Percentiles rank a stretch among this genome's conserved stretches.
Evolutionary conservation across 2,797 vertebrate genomes (phyloP).

Genomic region (Ambastaia sidthimunki): DNA sequence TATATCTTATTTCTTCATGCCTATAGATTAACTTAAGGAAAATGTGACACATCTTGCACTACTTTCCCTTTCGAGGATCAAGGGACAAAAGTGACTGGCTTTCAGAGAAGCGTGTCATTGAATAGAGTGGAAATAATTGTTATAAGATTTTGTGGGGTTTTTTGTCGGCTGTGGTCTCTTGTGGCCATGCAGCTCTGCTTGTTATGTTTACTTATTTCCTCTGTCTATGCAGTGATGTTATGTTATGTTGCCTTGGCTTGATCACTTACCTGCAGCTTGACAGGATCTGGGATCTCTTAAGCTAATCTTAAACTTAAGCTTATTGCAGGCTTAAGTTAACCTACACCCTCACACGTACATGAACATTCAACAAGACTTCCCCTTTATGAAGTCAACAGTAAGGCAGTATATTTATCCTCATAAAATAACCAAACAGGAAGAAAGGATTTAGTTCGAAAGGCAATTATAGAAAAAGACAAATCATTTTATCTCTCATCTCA

Average conservation of each 20-base stretch:
- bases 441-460: neutral
- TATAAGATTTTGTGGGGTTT: neutral
- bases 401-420: neutral
- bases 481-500: neutral
- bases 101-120: constrained; percentile 17
- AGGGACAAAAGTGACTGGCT: too few species aligned
- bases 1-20: too few species aligned
- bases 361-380: neutral
- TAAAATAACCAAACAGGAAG: neutral
- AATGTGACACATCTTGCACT: too few species aligned
- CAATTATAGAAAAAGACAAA: neutral
- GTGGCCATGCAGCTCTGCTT: neutral
- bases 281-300: too few species aligned
- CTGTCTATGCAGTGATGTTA: constrained; percentile 3
- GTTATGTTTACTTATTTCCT: neutral
- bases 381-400: neutral
- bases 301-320: neutral
- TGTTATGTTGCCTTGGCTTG: neutral
- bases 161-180: too few species aligned
- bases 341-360: neutral
- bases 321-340: neutral
- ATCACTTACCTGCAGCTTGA: too few species aligned
- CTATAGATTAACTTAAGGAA: too few species aligned
- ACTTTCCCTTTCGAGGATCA: too few species aligned
- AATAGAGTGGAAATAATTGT: neutral